These are phyloP conservation scores for Germaria angustata DNA, from an alignment of 2,888 invertebrate genomes.

Conservation along the genomic window DNA sequence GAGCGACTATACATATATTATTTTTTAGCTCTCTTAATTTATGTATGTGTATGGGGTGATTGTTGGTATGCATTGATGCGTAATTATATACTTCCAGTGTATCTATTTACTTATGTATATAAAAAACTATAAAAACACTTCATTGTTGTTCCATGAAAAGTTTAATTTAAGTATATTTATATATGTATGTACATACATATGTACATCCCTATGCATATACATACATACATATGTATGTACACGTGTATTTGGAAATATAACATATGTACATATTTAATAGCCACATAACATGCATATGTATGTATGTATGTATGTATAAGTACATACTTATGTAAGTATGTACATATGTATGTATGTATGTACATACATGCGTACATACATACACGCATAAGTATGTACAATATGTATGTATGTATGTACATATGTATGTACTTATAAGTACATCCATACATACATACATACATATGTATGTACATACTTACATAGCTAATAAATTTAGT, in stretches of 20 bases:
- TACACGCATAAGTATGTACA: no score
- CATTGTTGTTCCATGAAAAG: constrained; percentile 39
- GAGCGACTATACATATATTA: no score
- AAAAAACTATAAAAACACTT: no score
- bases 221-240: background rate
- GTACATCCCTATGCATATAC: no score
- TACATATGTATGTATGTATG: background rate
- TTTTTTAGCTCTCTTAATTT: no score
- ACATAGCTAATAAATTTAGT: no score
- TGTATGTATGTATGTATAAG: background rate
- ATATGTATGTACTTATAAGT: background rate
- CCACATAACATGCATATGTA: background rate
- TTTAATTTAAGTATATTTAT: background rate
- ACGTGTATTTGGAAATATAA: background rate
- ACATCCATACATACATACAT: background rate
- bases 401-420: background rate
- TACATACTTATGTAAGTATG: background rate
- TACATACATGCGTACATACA: no score
- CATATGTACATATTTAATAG: background rate
- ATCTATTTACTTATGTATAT: no score
- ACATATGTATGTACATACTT: background rate
- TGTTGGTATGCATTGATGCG: no score
- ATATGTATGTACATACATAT: no score
- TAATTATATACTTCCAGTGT: no score
- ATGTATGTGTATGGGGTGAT: no score